Evolutionary conservation across 2,113 vertebrate genomes (phyloP).

Genomic region (Eptatretus burgeri): DNA sequence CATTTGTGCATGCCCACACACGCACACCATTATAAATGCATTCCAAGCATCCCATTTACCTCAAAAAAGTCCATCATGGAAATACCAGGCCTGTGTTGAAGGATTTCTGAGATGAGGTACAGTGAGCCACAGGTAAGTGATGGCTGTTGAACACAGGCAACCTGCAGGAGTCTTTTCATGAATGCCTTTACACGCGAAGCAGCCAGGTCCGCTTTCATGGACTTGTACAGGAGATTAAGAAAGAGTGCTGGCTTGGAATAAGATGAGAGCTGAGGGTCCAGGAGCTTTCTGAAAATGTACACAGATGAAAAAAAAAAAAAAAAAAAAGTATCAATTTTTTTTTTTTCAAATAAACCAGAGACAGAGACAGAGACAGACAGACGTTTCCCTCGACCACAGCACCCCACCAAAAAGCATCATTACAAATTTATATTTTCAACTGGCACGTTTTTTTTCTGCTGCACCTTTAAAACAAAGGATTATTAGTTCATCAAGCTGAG

Average conservation of each 20-base stretch:
- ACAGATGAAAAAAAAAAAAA: too few relatives aligned
- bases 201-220: neutral
- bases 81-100: neutral
- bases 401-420: too few relatives aligned
- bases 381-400: too few relatives aligned
- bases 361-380: too few relatives aligned
- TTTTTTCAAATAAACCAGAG: too few relatives aligned
- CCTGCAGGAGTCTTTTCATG: conserved; percentile 1
- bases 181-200: neutral
- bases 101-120: conserved; percentile 1
- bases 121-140: neutral
- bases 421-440: too few relatives aligned
- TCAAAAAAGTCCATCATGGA: conserved; percentile 1
- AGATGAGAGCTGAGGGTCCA: conserved; percentile 1
- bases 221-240: conserved; percentile 5
- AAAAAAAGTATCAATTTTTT: too few relatives aligned
- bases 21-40: neutral
- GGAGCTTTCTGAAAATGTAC: conserved; percentile 8
- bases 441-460: too few relatives aligned
- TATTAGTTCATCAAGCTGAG: too few relatives aligned
- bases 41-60: conserved; percentile 8
- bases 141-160: neutral
- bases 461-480: too few relatives aligned
- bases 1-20: neutral
- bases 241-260: conserved; percentile 4